phyloP scores from a whole-genome alignment of 2,797 vertebrate species.

The Gallirallus australis region DNA sequence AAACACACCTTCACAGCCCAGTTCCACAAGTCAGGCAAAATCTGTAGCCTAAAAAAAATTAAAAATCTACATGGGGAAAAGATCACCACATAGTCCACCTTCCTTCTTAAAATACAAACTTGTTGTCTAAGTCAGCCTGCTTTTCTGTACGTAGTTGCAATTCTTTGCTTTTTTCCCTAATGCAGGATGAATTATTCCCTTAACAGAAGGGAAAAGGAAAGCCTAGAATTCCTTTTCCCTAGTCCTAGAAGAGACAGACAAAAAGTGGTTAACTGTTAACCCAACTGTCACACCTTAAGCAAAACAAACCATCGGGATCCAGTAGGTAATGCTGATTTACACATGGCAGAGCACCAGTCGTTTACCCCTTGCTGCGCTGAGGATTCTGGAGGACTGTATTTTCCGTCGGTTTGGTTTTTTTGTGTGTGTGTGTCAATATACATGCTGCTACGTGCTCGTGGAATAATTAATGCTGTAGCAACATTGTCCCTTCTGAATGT shows the following conservation, averaged over 20 bases:
- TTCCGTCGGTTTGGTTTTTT: background rate
- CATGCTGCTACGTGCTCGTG: background rate
- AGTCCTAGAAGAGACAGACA: background rate
- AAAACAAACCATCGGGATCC: background rate
- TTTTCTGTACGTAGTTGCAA: background rate
- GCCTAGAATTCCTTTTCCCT: background rate
- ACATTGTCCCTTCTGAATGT: slow-evolving; percentile 6
- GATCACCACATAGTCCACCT: background rate
- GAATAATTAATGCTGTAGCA: slow-evolving; percentile 54
- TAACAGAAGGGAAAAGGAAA: background rate
- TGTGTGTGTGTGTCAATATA: background rate
- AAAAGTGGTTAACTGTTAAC: background rate
- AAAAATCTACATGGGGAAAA: background rate
- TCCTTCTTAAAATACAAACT: background rate
- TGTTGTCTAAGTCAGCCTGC: background rate
- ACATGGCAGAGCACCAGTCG: background rate
- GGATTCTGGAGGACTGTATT: background rate
- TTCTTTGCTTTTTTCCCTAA: background rate
- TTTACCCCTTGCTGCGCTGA: background rate
- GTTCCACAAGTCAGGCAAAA: background rate
- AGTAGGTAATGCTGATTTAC: background rate
- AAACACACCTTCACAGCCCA: background rate
- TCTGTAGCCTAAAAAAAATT: background rate
- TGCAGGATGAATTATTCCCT: background rate
- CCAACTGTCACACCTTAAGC: background rate